Conservation (phyloP, 2,797 vertebrate genomes). For the Pseudotriccus pelzelni region DNA sequence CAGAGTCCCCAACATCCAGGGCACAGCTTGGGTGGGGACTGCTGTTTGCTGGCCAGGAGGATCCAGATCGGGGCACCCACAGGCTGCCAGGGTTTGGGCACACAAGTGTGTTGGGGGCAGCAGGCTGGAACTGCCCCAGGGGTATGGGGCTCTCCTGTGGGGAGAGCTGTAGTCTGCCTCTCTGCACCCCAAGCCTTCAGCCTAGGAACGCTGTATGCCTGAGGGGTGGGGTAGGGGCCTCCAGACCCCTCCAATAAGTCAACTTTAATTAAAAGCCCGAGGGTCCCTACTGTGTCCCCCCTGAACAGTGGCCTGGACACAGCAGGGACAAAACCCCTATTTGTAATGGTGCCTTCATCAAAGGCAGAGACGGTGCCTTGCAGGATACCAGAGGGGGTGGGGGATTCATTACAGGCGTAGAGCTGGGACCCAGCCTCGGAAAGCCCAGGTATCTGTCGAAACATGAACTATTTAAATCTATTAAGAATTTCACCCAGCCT, state of each 20-base stretch:
- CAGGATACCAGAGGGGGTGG: slow-evolving; percentile 35
- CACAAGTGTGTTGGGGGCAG: neutral
- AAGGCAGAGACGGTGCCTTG: slow-evolving; percentile 34
- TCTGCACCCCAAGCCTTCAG: neutral
- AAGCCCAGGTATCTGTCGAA: slow-evolving; percentile 75
- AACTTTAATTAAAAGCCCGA: slow-evolving; percentile 61
- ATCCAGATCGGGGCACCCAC: neutral
- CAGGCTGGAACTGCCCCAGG: neutral
- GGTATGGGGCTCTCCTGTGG: neutral
- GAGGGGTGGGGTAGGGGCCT: neutral
- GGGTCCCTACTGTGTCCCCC: slow-evolving; percentile 1
- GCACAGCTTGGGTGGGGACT: neutral
- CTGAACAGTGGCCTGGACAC: neutral
- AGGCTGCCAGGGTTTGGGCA: rapidly evolving
- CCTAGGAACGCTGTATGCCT: neutral
- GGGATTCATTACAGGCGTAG: slow-evolving; percentile 58
- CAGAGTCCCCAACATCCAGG: neutral
- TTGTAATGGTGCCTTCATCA: slow-evolving; percentile 61
- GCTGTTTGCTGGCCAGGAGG: neutral
- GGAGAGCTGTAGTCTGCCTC: neutral
- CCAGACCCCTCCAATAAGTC: slow-evolving; percentile 39
- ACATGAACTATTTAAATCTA: slow-evolving; percentile 78
- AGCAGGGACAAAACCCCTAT: slow-evolving; percentile 53
- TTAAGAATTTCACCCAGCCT: slow-evolving; percentile 77
- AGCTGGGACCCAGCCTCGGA: slow-evolving; percentile 62